Evolutionary conservation across 2,113 vertebrate species (phyloP).

Genomic region (Callorhinus ursinus): DNA sequence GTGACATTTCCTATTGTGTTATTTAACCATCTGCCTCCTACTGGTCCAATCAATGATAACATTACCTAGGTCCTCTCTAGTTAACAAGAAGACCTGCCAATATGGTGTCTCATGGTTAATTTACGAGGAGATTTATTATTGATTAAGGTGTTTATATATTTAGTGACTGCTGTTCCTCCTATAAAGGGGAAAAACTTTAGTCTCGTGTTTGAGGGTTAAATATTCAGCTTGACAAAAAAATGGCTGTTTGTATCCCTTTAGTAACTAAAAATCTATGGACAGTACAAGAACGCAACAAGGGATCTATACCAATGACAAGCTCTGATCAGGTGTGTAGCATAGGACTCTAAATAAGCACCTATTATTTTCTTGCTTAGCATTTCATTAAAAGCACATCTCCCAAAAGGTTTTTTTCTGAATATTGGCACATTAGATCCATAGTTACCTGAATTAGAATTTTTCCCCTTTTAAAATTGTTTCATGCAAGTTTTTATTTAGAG

Average conservation of each 20-base stretch:
- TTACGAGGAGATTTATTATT: slow-evolving; percentile 83
- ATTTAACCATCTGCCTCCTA: slow-evolving; percentile 90
- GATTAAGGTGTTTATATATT: slow-evolving; percentile 81
- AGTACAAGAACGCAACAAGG: not conserved
- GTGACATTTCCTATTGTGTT: slow-evolving; percentile 90
- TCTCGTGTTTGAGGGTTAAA: slow-evolving; percentile 78
- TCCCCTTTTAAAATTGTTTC: not conserved
- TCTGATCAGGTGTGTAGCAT: not conserved
- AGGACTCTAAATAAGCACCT: not conserved
- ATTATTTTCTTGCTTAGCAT: slow-evolving; percentile 21
- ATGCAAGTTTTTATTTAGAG: slow-evolving; percentile 71
- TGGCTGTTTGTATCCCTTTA: slow-evolving; percentile 64
- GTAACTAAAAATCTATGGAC: slow-evolving; percentile 47
- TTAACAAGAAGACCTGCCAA: slow-evolving; percentile 85
- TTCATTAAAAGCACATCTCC: slow-evolving; percentile 40
- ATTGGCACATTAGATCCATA: not conserved
- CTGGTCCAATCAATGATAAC: slow-evolving; percentile 85
- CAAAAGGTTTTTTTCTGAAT: not conserved
- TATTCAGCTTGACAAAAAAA: slow-evolving; percentile 78
- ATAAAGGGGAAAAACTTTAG: slow-evolving; percentile 71
- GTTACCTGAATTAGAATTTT: not conserved
- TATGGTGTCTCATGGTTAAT: slow-evolving; percentile 82
- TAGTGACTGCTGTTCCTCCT: slow-evolving; percentile 75
- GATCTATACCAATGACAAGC: not conserved
- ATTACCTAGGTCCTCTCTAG: slow-evolving; percentile 81